phyloP scores from a whole-genome alignment of 2,888 invertebrate species.

The Acanthosepion lycidas region DNA sequence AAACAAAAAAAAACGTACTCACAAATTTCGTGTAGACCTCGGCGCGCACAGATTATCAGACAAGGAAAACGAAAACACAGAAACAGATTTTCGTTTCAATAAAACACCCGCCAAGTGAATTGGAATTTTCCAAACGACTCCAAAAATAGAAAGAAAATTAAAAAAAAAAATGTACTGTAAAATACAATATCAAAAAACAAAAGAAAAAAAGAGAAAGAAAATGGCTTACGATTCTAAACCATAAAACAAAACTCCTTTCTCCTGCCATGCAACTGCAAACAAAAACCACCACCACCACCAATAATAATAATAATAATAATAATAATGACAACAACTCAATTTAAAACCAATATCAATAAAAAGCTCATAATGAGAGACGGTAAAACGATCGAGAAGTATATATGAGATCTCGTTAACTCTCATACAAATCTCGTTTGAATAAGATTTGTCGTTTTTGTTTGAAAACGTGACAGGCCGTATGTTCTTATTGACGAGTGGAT shows the following conservation, averaged over 20 bases:
- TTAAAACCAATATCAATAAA: conserved; percentile 23
- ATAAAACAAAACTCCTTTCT: background rate
- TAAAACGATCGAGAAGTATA: conserved; percentile 8
- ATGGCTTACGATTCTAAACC: background rate
- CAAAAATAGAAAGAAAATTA: background rate
- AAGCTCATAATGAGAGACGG: background rate
- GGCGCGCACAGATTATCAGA: background rate
- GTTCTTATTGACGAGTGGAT: background rate
- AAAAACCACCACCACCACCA: background rate
- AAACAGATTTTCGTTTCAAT: background rate
- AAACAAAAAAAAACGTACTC: no score
- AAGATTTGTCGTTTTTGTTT: background rate
- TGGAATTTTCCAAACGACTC: background rate
- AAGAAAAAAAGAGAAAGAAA: background rate
- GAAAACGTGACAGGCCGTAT: background rate
- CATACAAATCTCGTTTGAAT: conserved; percentile 21
- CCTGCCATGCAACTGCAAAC: background rate
- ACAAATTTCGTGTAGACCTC: no score
- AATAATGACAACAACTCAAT: background rate
- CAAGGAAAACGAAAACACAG: background rate
- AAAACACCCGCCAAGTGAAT: background rate
- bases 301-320: background rate
- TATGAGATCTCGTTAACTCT: conserved; percentile 1
- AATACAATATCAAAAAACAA: background rate
- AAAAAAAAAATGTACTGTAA: background rate